Percentiles rank a stretch among this genome's conserved stretches.
Conservation (phyloP, 2,888 invertebrate species). For the Archips crataeganus region DNA sequence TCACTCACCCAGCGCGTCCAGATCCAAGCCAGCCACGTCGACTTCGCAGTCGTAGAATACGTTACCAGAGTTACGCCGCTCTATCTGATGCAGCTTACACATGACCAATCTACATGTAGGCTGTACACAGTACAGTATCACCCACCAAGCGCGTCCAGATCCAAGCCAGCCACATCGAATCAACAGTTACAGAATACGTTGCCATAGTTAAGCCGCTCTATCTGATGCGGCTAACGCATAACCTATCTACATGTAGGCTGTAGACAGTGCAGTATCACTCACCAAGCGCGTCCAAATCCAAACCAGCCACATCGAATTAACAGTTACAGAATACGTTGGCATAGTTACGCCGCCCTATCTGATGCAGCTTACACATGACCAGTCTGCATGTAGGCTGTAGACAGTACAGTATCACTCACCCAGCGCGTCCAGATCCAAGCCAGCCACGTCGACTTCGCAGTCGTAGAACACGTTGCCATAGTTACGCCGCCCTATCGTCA, state of each 20-base stretch:
- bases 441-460: conserved; percentile 93
- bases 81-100: conserved; percentile 93
- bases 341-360: conserved; percentile 95
- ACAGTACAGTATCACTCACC: conserved; percentile 77
- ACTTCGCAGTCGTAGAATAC: conserved; percentile 94
- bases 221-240: conserved; percentile 92
- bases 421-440: conserved; percentile 94
- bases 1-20: conserved; percentile 92
- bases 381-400: conserved; percentile 87
- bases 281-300: conserved; percentile 95
- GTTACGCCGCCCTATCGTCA: conserved; percentile 95
- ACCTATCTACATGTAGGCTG: conserved; percentile 88
- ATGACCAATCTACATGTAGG: conserved; percentile 90
- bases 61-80: conserved; percentile 95
- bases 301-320: conserved; percentile 92
- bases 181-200: conserved; percentile 94
- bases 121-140: background rate
- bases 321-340: conserved; percentile 96
- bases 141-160: conserved; percentile 94
- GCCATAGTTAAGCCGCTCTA: conserved; percentile 96
- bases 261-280: conserved; percentile 48
- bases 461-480: conserved; percentile 96
- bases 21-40: conserved; percentile 93
- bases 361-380: conserved; percentile 92
- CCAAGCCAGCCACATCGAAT: conserved; percentile 93